Evolutionary conservation across 92 coral and sea anemone genomes (phyloP), one percentile per base, ranked within the genome.

Genomic region (Anthopleura xanthogrammica): DNA sequence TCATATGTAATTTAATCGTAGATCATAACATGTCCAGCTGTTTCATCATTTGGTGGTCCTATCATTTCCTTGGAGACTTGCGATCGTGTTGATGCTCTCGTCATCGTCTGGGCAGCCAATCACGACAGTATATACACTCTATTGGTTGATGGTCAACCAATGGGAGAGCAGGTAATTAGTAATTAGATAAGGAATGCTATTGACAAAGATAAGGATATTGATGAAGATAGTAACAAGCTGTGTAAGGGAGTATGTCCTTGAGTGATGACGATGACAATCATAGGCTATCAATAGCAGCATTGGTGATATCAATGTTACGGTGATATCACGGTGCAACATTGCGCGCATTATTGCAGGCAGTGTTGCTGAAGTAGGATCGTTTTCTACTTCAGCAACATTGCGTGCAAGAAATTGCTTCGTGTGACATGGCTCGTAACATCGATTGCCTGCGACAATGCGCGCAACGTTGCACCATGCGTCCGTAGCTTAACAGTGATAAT

Each of bases 61-160:
- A 88, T 92, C 65, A 89, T 93, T 41, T 93, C 98, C 19, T 82
- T 93, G 41, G 92, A 91, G 77, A 92, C 93, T 12, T 85, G 95
- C 71, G 62, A 81, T 78, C 89, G 89, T 52, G 84, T 90, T 57
- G 87, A 89, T 82, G 94, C 98, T 50, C 85, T 93, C n/a, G 89
- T 87, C 78, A 87, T 93, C 77, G 85, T 92, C 71, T 93, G 98
- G 98, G 85, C 98, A 43, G 75, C 81, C 57, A 79, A 72, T 10
- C 79, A 85, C 78, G 88, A 86, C 77, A 78, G 81, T 39, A 57
- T 17, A 22, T 89, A 87, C 68, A 81, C 92, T 16, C 84, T 93
- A n/a, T 80, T 89, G 20, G 58, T 89, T 23, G 86, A 93, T 75
- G 95, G 95, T 5, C 90, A 87, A n/a, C 95, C 91, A 56, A 92